phyloP scores from a whole-genome alignment of 2,888 invertebrate genomes.

The Drosophila ustulata region DNA sequence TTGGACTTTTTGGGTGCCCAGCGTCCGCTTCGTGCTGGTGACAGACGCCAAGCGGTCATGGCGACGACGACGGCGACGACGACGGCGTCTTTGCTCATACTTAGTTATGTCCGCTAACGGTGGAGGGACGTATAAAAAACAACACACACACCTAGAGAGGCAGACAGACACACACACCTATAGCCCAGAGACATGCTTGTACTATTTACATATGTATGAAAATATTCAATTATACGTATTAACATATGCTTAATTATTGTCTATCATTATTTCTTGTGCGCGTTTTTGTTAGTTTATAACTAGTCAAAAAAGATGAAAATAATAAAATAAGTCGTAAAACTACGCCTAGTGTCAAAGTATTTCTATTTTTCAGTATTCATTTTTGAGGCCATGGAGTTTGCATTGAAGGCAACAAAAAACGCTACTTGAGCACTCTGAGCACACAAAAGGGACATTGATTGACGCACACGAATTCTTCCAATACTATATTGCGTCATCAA shows the following conservation, averaged over 20 bases:
- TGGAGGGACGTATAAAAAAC: conserved; percentile 37
- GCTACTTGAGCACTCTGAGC: conserved; percentile 15
- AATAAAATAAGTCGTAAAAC: conserved; percentile 23
- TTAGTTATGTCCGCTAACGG: conserved; percentile 29
- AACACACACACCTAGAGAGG: background rate
- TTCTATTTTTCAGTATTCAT: conserved; percentile 17
- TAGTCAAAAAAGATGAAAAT: conserved; percentile 31
- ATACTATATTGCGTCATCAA: conserved; percentile 4
- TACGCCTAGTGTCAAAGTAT: conserved; percentile 34
- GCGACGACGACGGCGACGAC: conserved; percentile 40
- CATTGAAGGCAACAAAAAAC: conserved; percentile 17
- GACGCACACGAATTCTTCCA: conserved; percentile 15
- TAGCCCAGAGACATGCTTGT: conserved; percentile 16
- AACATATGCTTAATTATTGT: conserved; percentile 55
- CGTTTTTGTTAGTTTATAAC: conserved; percentile 44
- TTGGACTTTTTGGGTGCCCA: conserved; percentile 68
- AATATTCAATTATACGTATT: conserved; percentile 49
- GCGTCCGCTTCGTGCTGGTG: conserved; percentile 72
- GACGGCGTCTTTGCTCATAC: conserved; percentile 34
- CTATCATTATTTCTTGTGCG: conserved; percentile 50
- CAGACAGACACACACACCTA: conserved; percentile 2
- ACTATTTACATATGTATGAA: conserved; percentile 6
- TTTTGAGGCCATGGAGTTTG: conserved; percentile 16
- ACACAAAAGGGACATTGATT: conserved; percentile 16
- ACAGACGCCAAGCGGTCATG: conserved; percentile 73